Evolutionary conservation across 2,797 vertebrate genomes (phyloP).

Genomic region (Amphiprion clarkii): DNA sequence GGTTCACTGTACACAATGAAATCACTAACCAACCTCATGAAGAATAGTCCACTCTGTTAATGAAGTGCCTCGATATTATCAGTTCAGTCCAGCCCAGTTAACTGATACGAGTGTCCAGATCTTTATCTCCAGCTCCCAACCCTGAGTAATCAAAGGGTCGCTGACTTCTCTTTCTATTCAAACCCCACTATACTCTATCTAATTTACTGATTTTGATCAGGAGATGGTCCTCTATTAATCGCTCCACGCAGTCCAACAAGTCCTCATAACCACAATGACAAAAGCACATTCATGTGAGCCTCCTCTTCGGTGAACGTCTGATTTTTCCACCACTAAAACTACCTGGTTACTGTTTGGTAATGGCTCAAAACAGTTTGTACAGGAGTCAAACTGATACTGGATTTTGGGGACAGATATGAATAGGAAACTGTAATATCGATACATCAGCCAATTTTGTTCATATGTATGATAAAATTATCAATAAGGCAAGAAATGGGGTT

Average conservation of each 20-base stretch:
- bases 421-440: no score
- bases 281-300: neutral
- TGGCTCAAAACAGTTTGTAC: neutral
- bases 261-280: neutral
- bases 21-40: neutral
- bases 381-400: no score
- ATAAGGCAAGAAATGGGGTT: no score
- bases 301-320: neutral
- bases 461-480: no score
- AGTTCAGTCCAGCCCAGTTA: slow-evolving; percentile 2
- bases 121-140: neutral
- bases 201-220: neutral
- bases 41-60: slow-evolving; percentile 6
- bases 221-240: neutral
- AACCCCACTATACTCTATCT: neutral
- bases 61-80: slow-evolving; percentile 20
- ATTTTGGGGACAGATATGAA: no score
- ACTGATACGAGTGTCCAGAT: slow-evolving; percentile 1
- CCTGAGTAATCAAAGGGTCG: neutral
- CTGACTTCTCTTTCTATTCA: neutral
- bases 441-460: no score
- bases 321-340: neutral
- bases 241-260: neutral
- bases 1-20: slow-evolving; percentile 5
- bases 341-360: neutral